Base-by-base conservation (phyloP, 2,888 invertebrate genomes). In the Parelbella ahira region DNA sequence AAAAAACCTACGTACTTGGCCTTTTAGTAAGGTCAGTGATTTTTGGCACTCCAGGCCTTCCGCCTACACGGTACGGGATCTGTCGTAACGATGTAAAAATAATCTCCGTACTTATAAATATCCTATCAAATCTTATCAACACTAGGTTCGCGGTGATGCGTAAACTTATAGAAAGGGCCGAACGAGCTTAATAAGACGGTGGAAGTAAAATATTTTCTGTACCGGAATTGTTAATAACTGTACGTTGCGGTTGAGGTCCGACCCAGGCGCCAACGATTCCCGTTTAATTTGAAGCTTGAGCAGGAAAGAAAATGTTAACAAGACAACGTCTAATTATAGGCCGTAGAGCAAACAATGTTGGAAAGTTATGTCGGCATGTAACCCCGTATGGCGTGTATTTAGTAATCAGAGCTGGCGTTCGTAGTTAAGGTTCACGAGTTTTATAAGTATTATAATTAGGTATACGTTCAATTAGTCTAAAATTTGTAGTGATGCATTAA, bases 201-300 rank as follows among this genome's bases (percentile, higher is more conserved):
- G 83, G 86, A 86, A 84, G 84, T 83, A 74, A 79, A 81, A 82
- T 79, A 80, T 81, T 81, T 79, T 84, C 73, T 68, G 71, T 75
- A 80, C 82, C 82, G 82, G 84, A 87, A 83, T 86, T 71, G 82
- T 83, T 84, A 84, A 72, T 72, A 71, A 82, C 82, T 74, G 79
- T 73, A 69, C 65, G 71, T 74, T 80, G 82, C 67, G 86, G 83
- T 83, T 51, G 42, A 42, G 67, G 66, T 53, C 61, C 61, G 52
- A 50, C 48, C 7, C 45, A 51, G 76, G 74, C 71, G 79, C 71
- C 42, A 42, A 42, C 76, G 64, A 80, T 76, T 80, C 74, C 68
- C 76, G 75, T 84, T 86, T 86, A 84, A 84, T 84, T 82, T 82
- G 65, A 83, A 77, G 74, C 71, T 68, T 78, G 76, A 67, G 65